Percentiles rank a stretch among this genome's conserved stretches.
Conservation (phyloP, 2,113 vertebrate genomes). For the Antechinus stuartii region DNA sequence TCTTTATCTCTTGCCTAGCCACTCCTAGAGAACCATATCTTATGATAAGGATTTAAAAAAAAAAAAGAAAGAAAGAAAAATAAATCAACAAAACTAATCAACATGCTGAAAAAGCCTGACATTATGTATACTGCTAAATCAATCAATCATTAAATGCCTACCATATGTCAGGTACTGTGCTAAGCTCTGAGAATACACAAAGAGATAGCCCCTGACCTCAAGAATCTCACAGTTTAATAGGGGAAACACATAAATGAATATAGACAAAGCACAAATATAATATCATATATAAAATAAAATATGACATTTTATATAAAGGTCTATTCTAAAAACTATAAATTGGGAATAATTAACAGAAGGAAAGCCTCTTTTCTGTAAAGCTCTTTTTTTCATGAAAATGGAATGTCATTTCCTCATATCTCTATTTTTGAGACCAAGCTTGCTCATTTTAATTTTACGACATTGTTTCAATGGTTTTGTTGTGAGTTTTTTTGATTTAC, state of each 20-base stretch:
- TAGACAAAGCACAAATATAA: not conserved
- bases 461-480: not conserved
- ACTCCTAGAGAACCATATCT: not conserved
- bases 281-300: no score
- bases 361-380: not conserved
- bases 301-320: no score
- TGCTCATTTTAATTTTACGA: not conserved
- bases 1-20: not conserved
- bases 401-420: not conserved
- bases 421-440: not conserved
- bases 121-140: not conserved
- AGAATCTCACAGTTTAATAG: not conserved
- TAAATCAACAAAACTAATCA: not conserved
- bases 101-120: not conserved
- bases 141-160: not conserved
- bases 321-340: not conserved
- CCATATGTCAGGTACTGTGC: not conserved
- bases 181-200: not conserved
- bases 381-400: no score
- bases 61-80: not conserved
- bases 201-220: not conserved
- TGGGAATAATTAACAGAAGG: not conserved
- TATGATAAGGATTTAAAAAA: not conserved
- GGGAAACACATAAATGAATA: not conserved
- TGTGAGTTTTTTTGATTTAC: no score